Evolutionary conservation across 2,797 vertebrate species (phyloP).

Genomic region (Danio choprae): DNA sequence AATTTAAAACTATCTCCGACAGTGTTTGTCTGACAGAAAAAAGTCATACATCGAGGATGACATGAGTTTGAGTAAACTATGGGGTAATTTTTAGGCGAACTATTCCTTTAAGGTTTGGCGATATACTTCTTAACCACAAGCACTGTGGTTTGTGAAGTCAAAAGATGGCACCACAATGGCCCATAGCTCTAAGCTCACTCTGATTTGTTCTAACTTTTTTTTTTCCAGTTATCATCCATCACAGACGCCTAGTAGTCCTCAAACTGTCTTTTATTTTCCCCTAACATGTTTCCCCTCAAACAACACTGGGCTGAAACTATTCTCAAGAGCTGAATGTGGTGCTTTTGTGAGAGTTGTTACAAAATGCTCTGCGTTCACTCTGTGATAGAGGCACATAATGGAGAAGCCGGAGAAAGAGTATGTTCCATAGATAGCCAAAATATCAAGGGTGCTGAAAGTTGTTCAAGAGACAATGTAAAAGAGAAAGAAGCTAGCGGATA

Average conservation of each 20-base stretch:
- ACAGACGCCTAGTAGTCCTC: conserved; percentile 5
- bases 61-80: no score
- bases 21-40: no score
- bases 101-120: neutral
- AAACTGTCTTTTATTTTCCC: conserved; percentile 10
- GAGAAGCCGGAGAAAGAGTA: neutral
- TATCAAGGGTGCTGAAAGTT: conserved; percentile 22
- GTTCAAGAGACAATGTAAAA: conserved; percentile 16
- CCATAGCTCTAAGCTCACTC: neutral
- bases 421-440: neutral
- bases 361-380: conserved; percentile 18
- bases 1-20: no score
- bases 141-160: neutral
- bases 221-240: neutral
- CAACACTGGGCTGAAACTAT: conserved; percentile 6
- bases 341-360: conserved; percentile 20
- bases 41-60: no score
- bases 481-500: conserved; percentile 33
- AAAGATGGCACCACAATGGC: neutral
- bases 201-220: conserved; percentile 10
- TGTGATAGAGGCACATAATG: conserved; percentile 11
- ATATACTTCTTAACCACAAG: neutral
- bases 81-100: no score
- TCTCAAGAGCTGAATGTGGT: conserved; percentile 19
- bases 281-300: conserved; percentile 24